phyloP scores from a whole-genome alignment of 2,113 vertebrate species.

The Carlito syrichta region DNA sequence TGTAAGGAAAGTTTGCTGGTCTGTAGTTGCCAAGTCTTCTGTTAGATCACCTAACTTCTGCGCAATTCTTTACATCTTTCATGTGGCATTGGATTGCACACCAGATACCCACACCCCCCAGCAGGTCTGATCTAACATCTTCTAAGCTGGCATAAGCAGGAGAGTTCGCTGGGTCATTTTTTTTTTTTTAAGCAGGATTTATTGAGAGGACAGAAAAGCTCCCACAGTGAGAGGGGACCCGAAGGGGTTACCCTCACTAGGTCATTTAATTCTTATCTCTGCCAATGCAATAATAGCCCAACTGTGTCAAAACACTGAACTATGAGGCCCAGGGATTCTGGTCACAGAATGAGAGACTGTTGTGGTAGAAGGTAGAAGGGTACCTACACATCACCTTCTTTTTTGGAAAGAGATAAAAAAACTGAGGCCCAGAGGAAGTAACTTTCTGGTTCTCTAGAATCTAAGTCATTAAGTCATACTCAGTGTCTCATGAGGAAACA shows the following conservation, averaged over 20 bases:
- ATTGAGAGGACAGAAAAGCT: too few relatives aligned
- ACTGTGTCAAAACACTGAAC: not conserved
- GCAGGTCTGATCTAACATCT: too few relatives aligned
- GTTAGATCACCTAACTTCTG: too few relatives aligned
- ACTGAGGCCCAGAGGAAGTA: not conserved
- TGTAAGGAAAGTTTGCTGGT: not conserved
- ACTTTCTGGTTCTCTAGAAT: not conserved
- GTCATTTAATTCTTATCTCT: not conserved
- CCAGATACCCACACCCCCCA: too few relatives aligned
- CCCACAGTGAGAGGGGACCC: too few relatives aligned
- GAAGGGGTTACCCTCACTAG: too few relatives aligned
- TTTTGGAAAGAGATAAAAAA: not conserved
- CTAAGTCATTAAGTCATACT: not conserved
- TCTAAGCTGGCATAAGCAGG: not conserved
- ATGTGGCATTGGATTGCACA: too few relatives aligned
- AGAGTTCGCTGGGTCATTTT: not conserved
- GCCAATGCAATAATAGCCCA: not conserved
- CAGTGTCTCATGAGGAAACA: not conserved
- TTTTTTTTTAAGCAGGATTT: too few relatives aligned
- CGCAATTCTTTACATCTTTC: too few relatives aligned
- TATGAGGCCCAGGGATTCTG: not conserved
- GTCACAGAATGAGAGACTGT: not conserved
- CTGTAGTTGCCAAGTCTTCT: not conserved
- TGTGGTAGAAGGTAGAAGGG: not conserved
- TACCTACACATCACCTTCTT: not conserved